Evolutionary conservation across 2,797 vertebrate genomes (phyloP).

Genomic region (Crocidura indochinensis): DNA sequence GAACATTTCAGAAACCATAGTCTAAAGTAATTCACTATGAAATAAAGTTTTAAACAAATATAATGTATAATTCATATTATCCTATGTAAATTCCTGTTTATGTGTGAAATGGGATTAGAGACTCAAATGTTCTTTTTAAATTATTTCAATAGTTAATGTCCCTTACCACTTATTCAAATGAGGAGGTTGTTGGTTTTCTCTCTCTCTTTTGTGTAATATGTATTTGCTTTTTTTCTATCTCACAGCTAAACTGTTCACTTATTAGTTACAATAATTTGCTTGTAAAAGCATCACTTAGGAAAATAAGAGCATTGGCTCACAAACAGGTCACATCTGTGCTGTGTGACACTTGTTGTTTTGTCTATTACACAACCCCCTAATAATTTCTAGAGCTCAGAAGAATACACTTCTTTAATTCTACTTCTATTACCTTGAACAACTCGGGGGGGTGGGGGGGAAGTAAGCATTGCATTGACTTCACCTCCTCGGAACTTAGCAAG

Average conservation of each 20-base stretch:
- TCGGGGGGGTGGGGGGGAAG: background rate
- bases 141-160: background rate
- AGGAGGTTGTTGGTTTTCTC: background rate
- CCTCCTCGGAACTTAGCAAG: background rate
- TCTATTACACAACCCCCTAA: background rate
- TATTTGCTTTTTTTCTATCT: too few relatives aligned
- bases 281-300: background rate
- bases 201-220: background rate
- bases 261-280: background rate
- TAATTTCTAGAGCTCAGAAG: background rate
- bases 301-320: background rate
- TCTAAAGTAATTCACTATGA: background rate
- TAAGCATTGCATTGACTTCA: background rate
- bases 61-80: background rate
- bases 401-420: background rate
- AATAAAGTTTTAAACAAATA: slow-evolving; percentile 44
- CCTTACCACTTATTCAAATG: background rate
- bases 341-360: background rate
- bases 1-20: background rate
- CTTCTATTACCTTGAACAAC: background rate
- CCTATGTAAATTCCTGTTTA: background rate
- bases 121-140: background rate
- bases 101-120: background rate
- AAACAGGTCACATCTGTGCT: background rate
- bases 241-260: background rate